Percentiles rank a stretch among this genome's conserved stretches.
Conservation (phyloP, 2,113 vertebrate genomes). For the Chionomys nivalis region DNA sequence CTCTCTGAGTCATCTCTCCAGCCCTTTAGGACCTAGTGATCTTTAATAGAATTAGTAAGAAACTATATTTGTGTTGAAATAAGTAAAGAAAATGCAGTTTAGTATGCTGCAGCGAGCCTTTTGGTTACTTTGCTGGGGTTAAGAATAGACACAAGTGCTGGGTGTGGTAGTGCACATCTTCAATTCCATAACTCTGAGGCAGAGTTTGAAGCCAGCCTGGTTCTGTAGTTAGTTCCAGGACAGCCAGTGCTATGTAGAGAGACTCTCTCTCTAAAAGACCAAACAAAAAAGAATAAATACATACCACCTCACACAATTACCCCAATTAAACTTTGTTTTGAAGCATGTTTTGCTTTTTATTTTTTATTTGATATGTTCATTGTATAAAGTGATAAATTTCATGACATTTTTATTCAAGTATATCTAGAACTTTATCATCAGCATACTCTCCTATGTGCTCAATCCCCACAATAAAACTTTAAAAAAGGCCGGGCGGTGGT, state of each 20-base stretch:
- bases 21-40: background rate
- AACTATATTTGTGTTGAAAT: background rate
- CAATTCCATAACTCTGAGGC: background rate
- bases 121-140: slow-evolving; percentile 9
- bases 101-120: background rate
- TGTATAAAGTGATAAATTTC: background rate
- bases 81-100: background rate
- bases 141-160: background rate
- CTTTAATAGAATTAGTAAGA: slow-evolving; percentile 17
- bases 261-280: background rate
- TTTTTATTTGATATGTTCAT: background rate
- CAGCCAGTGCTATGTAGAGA: background rate
- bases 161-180: no score
- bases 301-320: background rate
- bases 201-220: background rate
- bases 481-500: no score
- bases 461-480: background rate
- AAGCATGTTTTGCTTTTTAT: background rate
- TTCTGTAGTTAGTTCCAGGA: background rate
- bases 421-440: no score
- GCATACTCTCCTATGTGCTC: no score
- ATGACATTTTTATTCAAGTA: background rate
- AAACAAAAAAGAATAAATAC: background rate
- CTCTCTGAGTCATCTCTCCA: background rate
- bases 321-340: background rate